These are phyloP conservation scores for Esox niger DNA, from an alignment of 2,113 vertebrate genomes.

Conservation along the genomic window DNA sequence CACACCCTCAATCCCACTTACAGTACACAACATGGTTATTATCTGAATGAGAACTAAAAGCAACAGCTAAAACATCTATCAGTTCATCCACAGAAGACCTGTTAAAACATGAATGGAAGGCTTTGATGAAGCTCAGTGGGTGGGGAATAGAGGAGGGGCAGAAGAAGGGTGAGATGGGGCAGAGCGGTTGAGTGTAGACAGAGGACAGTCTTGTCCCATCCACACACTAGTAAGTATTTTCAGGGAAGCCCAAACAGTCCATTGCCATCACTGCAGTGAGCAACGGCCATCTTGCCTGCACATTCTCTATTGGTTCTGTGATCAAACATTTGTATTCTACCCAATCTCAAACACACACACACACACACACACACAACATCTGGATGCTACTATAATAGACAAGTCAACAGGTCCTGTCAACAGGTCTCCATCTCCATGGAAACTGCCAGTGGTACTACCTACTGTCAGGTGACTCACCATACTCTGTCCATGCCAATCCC, in stretches of 20 bases:
- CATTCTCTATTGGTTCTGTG: not conserved
- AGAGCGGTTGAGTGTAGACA: not conserved
- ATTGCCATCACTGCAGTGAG: not conserved
- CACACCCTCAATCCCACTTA: no score
- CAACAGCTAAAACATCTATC: not conserved
- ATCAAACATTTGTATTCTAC: not conserved
- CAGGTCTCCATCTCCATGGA: not conserved
- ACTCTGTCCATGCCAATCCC: conserved; percentile 1
- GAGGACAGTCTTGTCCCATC: not conserved
- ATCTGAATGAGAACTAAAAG: not conserved
- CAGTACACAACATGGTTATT: not conserved
- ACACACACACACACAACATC: not conserved
- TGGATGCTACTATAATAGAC: not conserved
- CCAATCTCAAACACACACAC: not conserved
- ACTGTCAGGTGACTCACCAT: not conserved
- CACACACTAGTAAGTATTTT: no score
- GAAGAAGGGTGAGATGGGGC: not conserved
- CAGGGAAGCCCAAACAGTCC: not conserved
- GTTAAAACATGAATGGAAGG: not conserved
- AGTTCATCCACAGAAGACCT: not conserved
- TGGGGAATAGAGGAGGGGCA: not conserved
- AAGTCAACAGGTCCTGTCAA: not conserved
- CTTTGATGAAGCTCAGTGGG: conserved; percentile 8
- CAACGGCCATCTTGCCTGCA: not conserved
- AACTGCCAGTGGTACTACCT: not conserved